A percentile compares a stretch with the other conserved stretches of the same genome.
Conservation (phyloP, 2,888 invertebrate species). For the Cryptus armator region DNA sequence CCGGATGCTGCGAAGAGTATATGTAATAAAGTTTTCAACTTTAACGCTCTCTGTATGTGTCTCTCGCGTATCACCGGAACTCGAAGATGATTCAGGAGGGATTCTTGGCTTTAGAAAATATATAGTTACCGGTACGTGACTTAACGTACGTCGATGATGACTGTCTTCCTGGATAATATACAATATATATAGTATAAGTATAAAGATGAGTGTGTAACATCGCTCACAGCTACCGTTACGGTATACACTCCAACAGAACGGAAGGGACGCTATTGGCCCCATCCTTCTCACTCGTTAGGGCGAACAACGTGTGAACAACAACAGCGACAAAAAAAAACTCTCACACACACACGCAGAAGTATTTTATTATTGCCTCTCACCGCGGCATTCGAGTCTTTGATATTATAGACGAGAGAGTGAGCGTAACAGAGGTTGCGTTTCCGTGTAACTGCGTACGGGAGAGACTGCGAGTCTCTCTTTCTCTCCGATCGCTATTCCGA, state of each 20-base stretch:
- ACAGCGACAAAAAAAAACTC: neutral
- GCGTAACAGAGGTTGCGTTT: slow-evolving; percentile 40
- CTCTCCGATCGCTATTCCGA: slow-evolving; percentile 60
- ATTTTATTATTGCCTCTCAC: slow-evolving; percentile 31
- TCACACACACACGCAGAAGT: slow-evolving; percentile 8
- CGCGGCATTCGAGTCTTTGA: slow-evolving; percentile 40
- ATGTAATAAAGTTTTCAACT: slow-evolving; percentile 56
- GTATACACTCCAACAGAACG: slow-evolving; percentile 45
- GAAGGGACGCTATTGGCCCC: slow-evolving; percentile 59
- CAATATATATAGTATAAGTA: slow-evolving; percentile 36
- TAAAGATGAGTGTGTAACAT: slow-evolving; percentile 35
- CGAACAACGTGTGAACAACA: slow-evolving; percentile 56
- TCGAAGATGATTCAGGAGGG: slow-evolving; percentile 58
- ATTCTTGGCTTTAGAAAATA: slow-evolving; percentile 14
- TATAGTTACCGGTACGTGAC: slow-evolving; percentile 39
- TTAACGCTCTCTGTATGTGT: neutral
- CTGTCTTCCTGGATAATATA: slow-evolving; percentile 66
- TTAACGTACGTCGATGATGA: slow-evolving; percentile 67
- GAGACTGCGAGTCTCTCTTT: slow-evolving; percentile 31
- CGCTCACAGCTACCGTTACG: slow-evolving; percentile 58
- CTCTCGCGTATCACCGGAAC: slow-evolving; percentile 54
- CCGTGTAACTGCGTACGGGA: slow-evolving; percentile 41
- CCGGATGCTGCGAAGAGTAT: slow-evolving; percentile 25
- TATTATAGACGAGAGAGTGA: slow-evolving; percentile 23
- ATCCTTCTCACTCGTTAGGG: slow-evolving; percentile 54